Base-by-base conservation (phyloP, 2,888 invertebrate species). In the Venustoraphidia nigricollis region DNA sequence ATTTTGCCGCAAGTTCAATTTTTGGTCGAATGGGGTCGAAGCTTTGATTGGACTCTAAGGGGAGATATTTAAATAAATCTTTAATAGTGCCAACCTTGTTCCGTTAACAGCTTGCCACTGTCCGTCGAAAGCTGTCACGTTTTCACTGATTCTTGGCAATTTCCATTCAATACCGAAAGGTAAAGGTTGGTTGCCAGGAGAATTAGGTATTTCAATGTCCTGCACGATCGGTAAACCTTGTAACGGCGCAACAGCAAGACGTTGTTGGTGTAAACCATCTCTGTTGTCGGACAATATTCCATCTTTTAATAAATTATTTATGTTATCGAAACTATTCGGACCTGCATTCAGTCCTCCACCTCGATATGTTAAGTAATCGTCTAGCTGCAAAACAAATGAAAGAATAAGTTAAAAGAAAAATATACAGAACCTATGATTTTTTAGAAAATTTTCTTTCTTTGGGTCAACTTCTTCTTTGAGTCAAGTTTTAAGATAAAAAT, bases 41-140 rank as follows among this genome's bases (percentile, higher is more conserved):
- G 6, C 27, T 27, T 27, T 6, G 27, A 27, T 27, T 27, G 27
- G 1, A 27, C 27, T 27, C 5, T 27, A 5, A 27, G 27, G 1
- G 3, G 6, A 27, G 27, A 3, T 27, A 27, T 27, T n/a, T 10
- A 44, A 27, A 17, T 10, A 14, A 37, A n/a, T 2, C n/a, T 14
- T 13, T 34, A 38, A 14, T n/a, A 14, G 3, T 36, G 54, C 58
- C 65, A 62, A 83, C 83, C 77, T 79, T 50, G 83, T 83, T 50
- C 82, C 81, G 41, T 77, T 77, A 41, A 85, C 82, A 41, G 76
- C 77, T 63, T 88, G 83, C 89, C 89, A 89, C 52, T 77, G 76
- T 37, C 84, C 88, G 61, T 86, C 82, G 48, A 74, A 77, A 52
- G 85, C 77, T 55, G 75, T 72, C 42, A 77, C 71, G 63, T 79